Base-by-base conservation (phyloP, 2,888 invertebrate species). In the Meiosimyza decipiens region DNA sequence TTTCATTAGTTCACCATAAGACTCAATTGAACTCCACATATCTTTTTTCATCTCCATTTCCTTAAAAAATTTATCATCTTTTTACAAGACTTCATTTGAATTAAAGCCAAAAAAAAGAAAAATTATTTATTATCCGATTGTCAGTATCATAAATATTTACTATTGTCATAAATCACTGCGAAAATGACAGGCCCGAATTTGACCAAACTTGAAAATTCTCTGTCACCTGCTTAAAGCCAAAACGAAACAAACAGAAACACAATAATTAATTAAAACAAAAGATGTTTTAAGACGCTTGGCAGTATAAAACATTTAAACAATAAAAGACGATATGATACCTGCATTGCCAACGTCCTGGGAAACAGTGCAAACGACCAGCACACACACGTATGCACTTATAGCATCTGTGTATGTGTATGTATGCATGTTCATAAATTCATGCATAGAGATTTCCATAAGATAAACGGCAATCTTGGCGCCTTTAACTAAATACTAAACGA, bases 401-500 rank as follows among this genome's bases (percentile, higher is more conserved):
- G 6, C 22, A 11, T 13, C 1, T n/a, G 51, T 4, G 51, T 33
- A 33, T n/a, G 51, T 4, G 51, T 33, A 33, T 33, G 60, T 60
- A 40, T 52, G 51, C 40, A 15, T n/a, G 62, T 47, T 70, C 55
- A 63, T 70, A 63, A 70, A 63, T 63, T 63, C 54, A 70, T 62
- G 70, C 70, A 70, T 70, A 63, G 62, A 70, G 70, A 70, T 70
- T 59, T 52, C 33, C 40, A n/a, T 52, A 22, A 18, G 70, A 70
- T 70, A 70, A 69, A 49, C 52, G 62, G 47, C 33, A 63, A 62
- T 63, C 62, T 70, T 59, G 70, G 70, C 70, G 70, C 70, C 70
- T 70, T 59, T 63, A 16, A 62, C 54, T 62, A 62, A 70, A 59
- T 63, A n/a, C 63, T 70, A 70, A 70, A 70, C 70, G 70, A 70